Percentiles rank a stretch among this genome's conserved stretches.
phyloP scores from a whole-genome alignment of 2,113 vertebrate species.

The Aptenodytes forsteri region DNA sequence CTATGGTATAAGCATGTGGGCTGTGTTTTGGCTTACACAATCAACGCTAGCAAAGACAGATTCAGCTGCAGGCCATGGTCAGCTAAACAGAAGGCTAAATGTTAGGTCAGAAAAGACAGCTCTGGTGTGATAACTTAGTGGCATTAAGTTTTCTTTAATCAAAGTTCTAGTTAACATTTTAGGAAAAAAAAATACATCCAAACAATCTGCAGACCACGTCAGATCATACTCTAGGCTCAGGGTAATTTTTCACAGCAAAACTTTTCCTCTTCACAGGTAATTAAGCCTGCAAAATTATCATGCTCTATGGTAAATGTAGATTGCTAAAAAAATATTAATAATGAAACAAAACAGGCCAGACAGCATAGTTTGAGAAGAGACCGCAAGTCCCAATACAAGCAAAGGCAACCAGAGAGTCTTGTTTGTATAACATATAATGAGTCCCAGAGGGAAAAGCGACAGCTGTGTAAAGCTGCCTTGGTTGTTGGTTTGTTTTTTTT shows the following conservation, averaged over 20 bases:
- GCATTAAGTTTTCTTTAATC: background rate
- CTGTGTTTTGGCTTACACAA: background rate
- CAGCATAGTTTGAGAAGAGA: background rate
- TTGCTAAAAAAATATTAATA: background rate
- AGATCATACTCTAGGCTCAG: background rate
- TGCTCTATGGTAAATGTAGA: background rate
- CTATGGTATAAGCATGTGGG: background rate
- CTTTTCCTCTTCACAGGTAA: background rate
- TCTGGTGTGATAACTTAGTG: background rate
- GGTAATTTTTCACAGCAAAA: background rate
- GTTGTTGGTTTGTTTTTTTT: background rate
- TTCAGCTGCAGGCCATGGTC: background rate
- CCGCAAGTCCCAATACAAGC: background rate
- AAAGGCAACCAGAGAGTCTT: constrained; percentile 45
- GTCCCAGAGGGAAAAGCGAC: constrained; percentile 58
- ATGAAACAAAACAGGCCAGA: background rate
- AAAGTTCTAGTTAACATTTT: background rate
- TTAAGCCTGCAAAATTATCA: background rate
- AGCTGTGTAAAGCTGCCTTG: constrained; percentile 11
- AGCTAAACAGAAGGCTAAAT: background rate
- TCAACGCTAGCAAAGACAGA: background rate
- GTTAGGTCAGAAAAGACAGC: background rate
- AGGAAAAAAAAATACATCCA: background rate
- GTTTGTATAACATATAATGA: constrained; percentile 71
- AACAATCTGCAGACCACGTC: background rate